These are phyloP conservation scores for Catharus ustulatus DNA, from an alignment of 2,797 vertebrate species.

Conservation along the genomic window DNA sequence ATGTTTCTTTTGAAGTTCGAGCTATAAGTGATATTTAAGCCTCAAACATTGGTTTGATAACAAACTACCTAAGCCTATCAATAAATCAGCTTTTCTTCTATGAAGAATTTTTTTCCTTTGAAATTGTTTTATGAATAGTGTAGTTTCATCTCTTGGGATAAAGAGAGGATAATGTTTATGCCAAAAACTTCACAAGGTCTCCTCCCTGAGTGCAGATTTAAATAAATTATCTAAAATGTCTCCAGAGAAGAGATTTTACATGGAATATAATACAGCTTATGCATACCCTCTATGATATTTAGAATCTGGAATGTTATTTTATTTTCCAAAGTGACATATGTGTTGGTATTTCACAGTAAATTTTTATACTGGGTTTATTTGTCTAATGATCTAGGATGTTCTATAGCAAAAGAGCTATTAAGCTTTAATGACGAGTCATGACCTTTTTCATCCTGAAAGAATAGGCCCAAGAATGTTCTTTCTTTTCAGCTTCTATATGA, in stretches of 20 bases:
- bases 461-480: neutral
- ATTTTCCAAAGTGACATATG: neutral
- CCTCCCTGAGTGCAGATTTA: neutral
- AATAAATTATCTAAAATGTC: neutral
- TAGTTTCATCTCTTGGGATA: neutral
- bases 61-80: neutral
- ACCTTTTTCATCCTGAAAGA: neutral
- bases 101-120: neutral
- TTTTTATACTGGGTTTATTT: neutral
- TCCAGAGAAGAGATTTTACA: neutral
- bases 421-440: neutral
- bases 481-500: neutral
- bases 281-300: neutral
- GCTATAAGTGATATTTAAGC: neutral
- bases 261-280: neutral
- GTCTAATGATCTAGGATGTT: neutral
- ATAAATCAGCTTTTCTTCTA: constrained; percentile 1
- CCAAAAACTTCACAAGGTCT: neutral
- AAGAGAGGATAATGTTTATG: neutral
- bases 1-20: constrained; percentile 19
- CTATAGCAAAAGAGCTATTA: neutral
- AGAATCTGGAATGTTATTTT: neutral
- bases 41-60: neutral
- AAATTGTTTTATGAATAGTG: neutral
- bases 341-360: neutral